Evolutionary conservation across 2,888 invertebrate genomes (phyloP).

Genomic region (Erebia palarica): DNA sequence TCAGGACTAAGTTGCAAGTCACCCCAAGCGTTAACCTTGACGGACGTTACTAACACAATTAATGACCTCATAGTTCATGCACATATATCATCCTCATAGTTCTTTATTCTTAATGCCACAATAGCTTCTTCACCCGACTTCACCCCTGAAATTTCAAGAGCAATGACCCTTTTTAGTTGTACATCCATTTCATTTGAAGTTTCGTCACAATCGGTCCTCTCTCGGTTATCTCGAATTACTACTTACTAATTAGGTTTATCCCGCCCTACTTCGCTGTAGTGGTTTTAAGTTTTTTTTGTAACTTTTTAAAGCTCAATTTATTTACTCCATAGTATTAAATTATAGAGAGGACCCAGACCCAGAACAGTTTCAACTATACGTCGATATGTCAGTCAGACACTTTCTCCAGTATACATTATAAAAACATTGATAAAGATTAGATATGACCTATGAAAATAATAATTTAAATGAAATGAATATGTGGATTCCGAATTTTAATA

Average conservation of each 20-base stretch:
- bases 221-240: no score
- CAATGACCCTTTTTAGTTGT: no score
- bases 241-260: no score
- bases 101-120: neutral
- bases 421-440: neutral
- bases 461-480: neutral
- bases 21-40: slow-evolving; percentile 45
- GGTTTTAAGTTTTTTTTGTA: no score
- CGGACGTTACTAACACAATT: neutral
- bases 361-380: no score
- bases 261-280: no score
- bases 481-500: neutral
- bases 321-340: no score
- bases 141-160: neutral
- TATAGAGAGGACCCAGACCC: no score
- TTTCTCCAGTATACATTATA: no score
- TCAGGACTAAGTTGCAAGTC: slow-evolving; percentile 34
- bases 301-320: no score
- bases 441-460: neutral
- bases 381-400: no score
- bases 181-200: neutral
- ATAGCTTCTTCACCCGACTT: neutral
- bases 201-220: neutral
- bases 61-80: neutral
- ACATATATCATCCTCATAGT: no score